phyloP scores from a whole-genome alignment of 30 jellyfish, hydroid and myxozoan species.

The Haliclystus octoradiatus region DNA sequence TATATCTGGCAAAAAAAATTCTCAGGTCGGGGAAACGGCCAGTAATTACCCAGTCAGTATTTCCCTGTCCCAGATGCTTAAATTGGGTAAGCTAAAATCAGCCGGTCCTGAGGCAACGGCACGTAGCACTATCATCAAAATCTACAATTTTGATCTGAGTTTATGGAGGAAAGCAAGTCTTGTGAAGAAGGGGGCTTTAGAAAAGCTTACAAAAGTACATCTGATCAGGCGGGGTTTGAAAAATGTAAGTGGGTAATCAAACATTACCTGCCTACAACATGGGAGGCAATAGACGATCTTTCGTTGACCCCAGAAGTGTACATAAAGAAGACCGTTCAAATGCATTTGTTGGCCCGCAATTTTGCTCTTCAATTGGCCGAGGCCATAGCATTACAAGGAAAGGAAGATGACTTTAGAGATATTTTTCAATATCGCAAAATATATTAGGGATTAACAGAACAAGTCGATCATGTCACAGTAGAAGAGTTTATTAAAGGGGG shows the following conservation, averaged over 20 bases:
- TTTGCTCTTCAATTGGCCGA: slow-evolving; percentile 11
- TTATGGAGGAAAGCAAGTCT: no score
- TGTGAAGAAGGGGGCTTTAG: slow-evolving; percentile 33
- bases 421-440: not conserved
- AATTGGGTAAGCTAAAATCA: no score
- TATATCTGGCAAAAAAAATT: no score
- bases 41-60: no score
- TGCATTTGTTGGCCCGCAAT: slow-evolving; percentile 20
- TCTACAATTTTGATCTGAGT: no score
- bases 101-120: no score
- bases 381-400: not conserved
- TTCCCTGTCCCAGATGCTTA: no score
- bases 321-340: slow-evolving; percentile 26
- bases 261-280: slow-evolving; percentile 7
- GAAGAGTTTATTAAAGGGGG: slow-evolving; percentile 28
- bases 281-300: not conserved
- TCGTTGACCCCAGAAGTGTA: slow-evolving; percentile 9
- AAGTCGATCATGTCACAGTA: slow-evolving; percentile 7
- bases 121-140: no score
- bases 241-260: slow-evolving; percentile 4
- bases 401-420: slow-evolving; percentile 5
- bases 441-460: not conserved
- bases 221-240: not conserved
- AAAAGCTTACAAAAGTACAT: slow-evolving; percentile 21
- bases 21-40: no score